Percentiles rank a stretch among this genome's conserved stretches.
Evolutionary conservation across 2,113 vertebrate genomes (phyloP).

Genomic region (Callocephalon fimbriatum): DNA sequence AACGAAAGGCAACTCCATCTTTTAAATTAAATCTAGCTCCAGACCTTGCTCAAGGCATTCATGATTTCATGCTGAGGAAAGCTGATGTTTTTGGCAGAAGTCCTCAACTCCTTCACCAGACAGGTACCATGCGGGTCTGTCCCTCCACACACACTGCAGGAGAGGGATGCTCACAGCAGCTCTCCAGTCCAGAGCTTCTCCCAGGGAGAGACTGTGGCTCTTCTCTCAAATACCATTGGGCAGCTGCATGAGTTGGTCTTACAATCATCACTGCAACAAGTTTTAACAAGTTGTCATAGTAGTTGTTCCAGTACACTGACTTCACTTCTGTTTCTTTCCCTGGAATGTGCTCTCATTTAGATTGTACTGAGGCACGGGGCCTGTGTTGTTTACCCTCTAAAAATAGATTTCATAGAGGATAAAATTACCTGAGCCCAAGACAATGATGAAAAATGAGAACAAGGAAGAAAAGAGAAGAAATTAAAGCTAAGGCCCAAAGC

Average conservation of each 20-base stretch:
- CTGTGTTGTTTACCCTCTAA: conserved; percentile 57
- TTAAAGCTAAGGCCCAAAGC: conserved; percentile 11
- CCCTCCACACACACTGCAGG: fast-evolving
- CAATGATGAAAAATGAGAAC: conserved; percentile 8
- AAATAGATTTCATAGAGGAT: conserved; percentile 16
- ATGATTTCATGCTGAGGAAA: background rate
- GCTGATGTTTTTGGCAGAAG: background rate
- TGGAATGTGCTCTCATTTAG: conserved; percentile 32
- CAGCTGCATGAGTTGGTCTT: conserved; percentile 8
- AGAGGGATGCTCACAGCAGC: background rate
- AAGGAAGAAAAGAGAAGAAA: conserved; percentile 10
- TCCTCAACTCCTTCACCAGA: background rate
- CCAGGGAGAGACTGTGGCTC: background rate
- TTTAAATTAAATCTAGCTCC: conserved; percentile 22
- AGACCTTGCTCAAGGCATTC: background rate
- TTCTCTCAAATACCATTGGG: background rate
- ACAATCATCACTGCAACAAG: conserved; percentile 10
- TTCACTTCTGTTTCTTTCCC: conserved; percentile 11
- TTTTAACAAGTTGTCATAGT: conserved; percentile 52
- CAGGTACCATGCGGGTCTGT: fast-evolving
- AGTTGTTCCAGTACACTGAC: conserved; percentile 51
- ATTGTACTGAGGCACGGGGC: background rate
- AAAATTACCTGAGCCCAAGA: conserved; percentile 26
- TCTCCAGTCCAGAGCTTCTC: background rate
- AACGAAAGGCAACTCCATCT: background rate